Evolutionary conservation across 2,888 invertebrate genomes (phyloP), one percentile per base, ranked within the genome.

Genomic region (Chalcis sispes): DNA sequence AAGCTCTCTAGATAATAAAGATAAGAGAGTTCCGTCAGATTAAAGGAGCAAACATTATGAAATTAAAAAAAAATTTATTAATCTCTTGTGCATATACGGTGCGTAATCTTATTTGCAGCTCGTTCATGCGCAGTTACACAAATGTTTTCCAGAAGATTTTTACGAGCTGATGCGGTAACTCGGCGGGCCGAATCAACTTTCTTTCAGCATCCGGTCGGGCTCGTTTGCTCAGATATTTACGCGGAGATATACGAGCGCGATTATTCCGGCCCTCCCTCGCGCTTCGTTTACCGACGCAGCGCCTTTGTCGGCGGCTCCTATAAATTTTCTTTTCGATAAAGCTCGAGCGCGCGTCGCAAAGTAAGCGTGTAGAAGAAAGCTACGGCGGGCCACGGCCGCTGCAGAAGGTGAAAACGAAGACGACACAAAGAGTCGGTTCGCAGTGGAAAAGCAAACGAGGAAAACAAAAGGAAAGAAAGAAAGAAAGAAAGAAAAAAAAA

Each of bases 171-270:
- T 10, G 54, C 54, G 48, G 40, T 27, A 5, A n/a, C n/a, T n/a
- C n/a, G n/a, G n/a, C n/a, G n/a, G 4, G 40, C n/a, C 40, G 4
- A 5, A 36, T 54, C 42, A 5, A 29, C 42, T 56, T n/a, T 40
- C 5, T 20, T 4, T 7, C 15, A 48, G 46, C 18, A 32, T 29
- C 58, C 13, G 25, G 5, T 1, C 50, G 32, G 10, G 46, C 50
- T 48, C 50, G 59, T 59, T 59, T 59, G 59, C 46, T 2, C 46
- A 2, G 20, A 13, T 48, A 36, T 50, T 36, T 62, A 27, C 18
- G 59, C 50, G 23, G 13, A 59, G 69, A 59, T 70, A 70, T 36
- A 50, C 48, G 46, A 59, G n/a, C 10, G 50, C 36, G 69, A 70
- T 70, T 42, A n/a, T n/a, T n/a, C 7, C 5, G 40, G 18, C 10